Base-by-base conservation (phyloP, 2,888 invertebrate genomes). In the Eurois occulta region DNA sequence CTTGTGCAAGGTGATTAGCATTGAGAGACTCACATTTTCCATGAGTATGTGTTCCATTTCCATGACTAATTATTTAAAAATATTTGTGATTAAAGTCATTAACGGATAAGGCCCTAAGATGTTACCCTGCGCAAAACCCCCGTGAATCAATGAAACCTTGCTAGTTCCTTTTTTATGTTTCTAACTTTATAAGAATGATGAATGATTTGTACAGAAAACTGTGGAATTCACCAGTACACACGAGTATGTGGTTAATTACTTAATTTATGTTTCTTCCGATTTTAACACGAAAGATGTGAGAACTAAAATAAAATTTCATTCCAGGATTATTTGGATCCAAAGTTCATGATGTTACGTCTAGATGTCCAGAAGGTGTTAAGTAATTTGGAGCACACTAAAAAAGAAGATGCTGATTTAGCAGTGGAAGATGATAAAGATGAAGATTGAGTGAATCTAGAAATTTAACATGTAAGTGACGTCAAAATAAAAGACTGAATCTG, bases 251-350 rank as follows among this genome's bases (percentile, higher is more conserved):
- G 32, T 62, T 35, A 35, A 32, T 35, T 62, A 21, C 21, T 21
- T 21, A 32, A 0, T 60, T 32, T 60, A 32, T 32, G 8, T 21
- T 32, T 10, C 4, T 35, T 62, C 1, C 32, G 10, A 21, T 62
- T 62, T 62, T 62, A 35, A 21, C 60, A 62, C 1, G 35, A 35
- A 21, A 35, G 21, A 21, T 4, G 35, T 21, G 32, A n/a, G n/a
- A n/a, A n/a, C n/a, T n/a, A n/a, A n/a, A n/a, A n/a, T n/a, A n/a
- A n/a, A n/a, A n/a, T n/a, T n/a, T n/a, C 21, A 38, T 94, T 94
- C 70, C 90, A 97, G 96, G 96, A 96, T 81, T 95, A 94, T 70
- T 93, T 95, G 93, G 97, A 97, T 86, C 97, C 97, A 18, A 97
- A 96, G 89, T 94, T 97, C 73, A 95, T 95, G 95, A 95, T 96